Evolutionary conservation across 2,113 vertebrate genomes (phyloP).

Genomic region (Charadrius vociferus): DNA sequence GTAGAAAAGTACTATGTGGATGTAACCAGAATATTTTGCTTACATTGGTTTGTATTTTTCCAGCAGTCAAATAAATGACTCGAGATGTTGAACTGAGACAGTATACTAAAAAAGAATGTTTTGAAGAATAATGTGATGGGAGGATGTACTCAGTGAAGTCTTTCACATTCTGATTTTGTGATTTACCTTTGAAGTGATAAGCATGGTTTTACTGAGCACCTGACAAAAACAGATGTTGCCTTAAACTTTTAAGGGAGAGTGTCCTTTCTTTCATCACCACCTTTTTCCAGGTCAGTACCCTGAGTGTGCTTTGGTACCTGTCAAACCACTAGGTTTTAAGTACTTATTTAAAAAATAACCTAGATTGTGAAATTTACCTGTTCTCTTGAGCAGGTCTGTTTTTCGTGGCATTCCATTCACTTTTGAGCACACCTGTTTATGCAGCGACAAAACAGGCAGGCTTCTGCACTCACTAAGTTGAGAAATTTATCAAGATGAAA

Average conservation of each 20-base stretch:
- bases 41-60: constrained; percentile 9
- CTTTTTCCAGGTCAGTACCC: neutral
- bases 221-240: neutral
- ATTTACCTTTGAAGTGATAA: neutral
- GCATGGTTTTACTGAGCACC: neutral
- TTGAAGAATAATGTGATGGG: neutral
- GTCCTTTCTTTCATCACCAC: neutral
- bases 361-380: neutral
- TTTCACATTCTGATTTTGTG: neutral
- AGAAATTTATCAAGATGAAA: neutral
- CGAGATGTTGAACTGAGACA: neutral
- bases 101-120: neutral
- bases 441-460: neutral
- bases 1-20: neutral
- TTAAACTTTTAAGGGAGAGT: neutral
- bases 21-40: neutral
- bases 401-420: neutral
- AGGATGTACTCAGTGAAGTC: neutral
- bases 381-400: neutral
- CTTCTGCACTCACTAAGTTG: neutral
- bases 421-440: neutral
- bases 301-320: neutral
- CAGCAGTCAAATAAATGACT: neutral
- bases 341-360: neutral
- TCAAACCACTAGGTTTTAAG: neutral